Evolutionary conservation across 2,888 invertebrate species (phyloP).

Genomic region (Apamea sordens): DNA sequence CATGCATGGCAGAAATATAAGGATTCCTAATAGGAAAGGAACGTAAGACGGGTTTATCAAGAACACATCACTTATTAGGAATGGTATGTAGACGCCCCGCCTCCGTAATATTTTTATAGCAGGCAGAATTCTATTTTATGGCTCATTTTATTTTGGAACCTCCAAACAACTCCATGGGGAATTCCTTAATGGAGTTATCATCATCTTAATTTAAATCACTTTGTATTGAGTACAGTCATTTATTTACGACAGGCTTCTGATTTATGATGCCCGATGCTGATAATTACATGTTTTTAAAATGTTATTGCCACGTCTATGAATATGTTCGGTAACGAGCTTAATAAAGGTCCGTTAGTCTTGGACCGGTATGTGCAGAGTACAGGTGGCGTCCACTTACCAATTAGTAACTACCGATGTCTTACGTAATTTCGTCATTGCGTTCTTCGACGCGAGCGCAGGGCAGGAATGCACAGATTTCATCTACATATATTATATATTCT

Average conservation of each 20-base stretch:
- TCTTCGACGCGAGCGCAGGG: conserved; percentile 50
- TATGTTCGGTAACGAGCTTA: conserved; percentile 84
- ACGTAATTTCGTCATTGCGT: conserved; percentile 81
- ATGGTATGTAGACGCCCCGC: conserved; percentile 63
- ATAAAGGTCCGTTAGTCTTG: conserved; percentile 80
- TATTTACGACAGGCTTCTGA: conserved; percentile 59
- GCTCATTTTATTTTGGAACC: conserved; percentile 45
- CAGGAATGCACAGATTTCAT: conserved; percentile 70
- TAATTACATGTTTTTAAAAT: conserved; percentile 69
- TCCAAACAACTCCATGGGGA: conserved; percentile 32
- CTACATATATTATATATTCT: conserved; percentile 66
- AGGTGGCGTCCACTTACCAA: conserved; percentile 79
- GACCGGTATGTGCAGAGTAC: conserved; percentile 79
- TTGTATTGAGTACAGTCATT: conserved; percentile 59
- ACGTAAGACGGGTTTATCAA: conserved; percentile 47
- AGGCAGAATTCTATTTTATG: conserved; percentile 29
- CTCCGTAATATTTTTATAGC: conserved; percentile 52
- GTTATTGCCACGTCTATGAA: conserved; percentile 75
- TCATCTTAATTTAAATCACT: conserved; percentile 63
- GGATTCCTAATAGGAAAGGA: conserved; percentile 33
- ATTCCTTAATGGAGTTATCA: conserved; percentile 60
- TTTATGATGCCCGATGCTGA: conserved; percentile 56
- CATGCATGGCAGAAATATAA: conserved; percentile 22
- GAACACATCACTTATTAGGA: conserved; percentile 58
- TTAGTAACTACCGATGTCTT: conserved; percentile 82